Conservation (phyloP, 92 coral and sea anemone genomes). For the Galaxea fascicularis region DNA sequence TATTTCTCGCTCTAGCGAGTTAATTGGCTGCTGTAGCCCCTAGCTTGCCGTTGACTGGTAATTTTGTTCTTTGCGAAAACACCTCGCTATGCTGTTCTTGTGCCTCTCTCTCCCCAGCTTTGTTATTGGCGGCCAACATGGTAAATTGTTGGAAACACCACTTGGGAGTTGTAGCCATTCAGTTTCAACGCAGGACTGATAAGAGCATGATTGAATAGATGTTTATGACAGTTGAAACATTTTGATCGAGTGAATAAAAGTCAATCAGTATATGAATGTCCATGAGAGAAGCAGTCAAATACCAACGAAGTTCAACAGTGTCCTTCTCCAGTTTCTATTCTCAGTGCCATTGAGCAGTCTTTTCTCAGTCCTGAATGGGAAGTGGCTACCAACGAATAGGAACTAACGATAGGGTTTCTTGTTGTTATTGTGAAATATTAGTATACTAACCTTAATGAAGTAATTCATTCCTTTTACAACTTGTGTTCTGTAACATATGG, state of each 20-base stretch:
- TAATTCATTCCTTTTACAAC: slow-evolving; percentile 88
- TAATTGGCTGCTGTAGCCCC: not conserved
- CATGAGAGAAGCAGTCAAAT: too few species aligned
- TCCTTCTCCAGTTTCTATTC: not conserved
- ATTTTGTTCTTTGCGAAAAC: not conserved
- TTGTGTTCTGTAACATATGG: slow-evolving; percentile 69
- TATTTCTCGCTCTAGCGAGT: not conserved
- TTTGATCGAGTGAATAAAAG: too few species aligned
- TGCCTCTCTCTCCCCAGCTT: too few species aligned
- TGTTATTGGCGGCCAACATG: too few species aligned
- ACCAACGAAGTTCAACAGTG: too few species aligned
- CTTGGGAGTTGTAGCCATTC: too few species aligned
- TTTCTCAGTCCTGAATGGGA: not conserved
- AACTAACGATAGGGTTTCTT: not conserved
- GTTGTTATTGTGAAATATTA: slow-evolving; percentile 1
- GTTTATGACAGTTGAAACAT: too few species aligned
- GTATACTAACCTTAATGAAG: slow-evolving; percentile 79
- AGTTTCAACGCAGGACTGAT: too few species aligned
- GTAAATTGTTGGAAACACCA: too few species aligned
- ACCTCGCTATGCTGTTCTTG: too few species aligned
- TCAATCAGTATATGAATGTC: too few species aligned
- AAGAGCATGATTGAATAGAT: too few species aligned
- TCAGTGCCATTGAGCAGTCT: not conserved
- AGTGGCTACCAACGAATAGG: not conserved
- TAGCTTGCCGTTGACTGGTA: not conserved